Conservation (phyloP, 1,140 invertebrate genomes). For the Bombus impatiens region DNA sequence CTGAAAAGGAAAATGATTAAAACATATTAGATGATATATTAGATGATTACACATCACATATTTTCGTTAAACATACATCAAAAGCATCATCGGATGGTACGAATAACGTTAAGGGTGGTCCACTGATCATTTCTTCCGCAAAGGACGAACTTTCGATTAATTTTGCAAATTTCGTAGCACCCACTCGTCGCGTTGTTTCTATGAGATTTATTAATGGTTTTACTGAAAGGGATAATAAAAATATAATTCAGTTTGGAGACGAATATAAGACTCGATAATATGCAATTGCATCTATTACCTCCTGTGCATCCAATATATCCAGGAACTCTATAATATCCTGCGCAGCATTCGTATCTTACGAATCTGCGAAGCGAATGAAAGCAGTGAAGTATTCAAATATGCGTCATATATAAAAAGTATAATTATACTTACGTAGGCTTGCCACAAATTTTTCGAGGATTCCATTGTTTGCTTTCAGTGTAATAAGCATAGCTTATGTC, state of each 20-base stretch:
- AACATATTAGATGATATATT: not conserved
- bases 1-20: not conserved
- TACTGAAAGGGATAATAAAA: not conserved
- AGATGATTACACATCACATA: not conserved
- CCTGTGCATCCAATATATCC: not conserved
- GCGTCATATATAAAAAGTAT: not conserved
- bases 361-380: constrained; percentile 4
- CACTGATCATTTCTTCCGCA: not conserved
- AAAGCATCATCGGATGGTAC: constrained; percentile 21
- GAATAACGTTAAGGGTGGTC: not conserved
- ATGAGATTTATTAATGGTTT: constrained; percentile 21
- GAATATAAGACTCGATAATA: too few relatives aligned
- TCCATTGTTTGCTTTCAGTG: constrained; percentile 83
- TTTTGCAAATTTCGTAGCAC: constrained; percentile 19
- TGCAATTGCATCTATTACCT: not conserved
- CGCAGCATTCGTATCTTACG: constrained; percentile 24
- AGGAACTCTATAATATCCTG: constrained; percentile 22
- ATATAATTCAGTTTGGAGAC: too few relatives aligned
- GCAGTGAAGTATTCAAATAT: not conserved
- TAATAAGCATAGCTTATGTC: constrained; percentile 79
- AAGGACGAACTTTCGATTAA: constrained; percentile 5
- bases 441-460: constrained; percentile 80
- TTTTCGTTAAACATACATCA: not conserved
- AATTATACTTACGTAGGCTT: constrained; percentile 78
- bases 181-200: constrained; percentile 1